phyloP scores from a whole-genome alignment of 1,140 invertebrate species.

The Anoplolepis gracilipes region DNA sequence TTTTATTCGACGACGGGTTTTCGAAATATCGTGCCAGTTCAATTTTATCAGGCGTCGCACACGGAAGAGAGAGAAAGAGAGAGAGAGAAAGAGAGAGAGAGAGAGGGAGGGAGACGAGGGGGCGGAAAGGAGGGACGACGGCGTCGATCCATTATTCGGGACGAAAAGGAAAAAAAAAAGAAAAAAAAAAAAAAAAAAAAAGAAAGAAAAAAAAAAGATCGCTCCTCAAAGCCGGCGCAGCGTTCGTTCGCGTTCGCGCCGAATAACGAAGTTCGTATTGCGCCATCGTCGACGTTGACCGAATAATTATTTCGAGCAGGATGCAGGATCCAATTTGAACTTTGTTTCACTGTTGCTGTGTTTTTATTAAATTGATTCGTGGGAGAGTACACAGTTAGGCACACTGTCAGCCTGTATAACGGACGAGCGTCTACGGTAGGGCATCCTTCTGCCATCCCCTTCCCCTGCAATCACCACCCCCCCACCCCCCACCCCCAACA shows the following conservation, averaged over 20 bases:
- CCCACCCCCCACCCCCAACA: neutral
- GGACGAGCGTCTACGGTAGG: slow-evolving; percentile 16
- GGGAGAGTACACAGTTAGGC: slow-evolving; percentile 34
- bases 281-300: slow-evolving; percentile 23
- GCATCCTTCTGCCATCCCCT: neutral
- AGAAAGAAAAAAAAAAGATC: slow-evolving; percentile 33
- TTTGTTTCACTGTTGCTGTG: slow-evolving; percentile 38
- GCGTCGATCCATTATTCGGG: slow-evolving; percentile 65
- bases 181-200: neutral
- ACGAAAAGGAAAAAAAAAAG: slow-evolving; percentile 1
- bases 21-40: slow-evolving; percentile 44
- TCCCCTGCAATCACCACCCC: neutral
- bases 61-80: neutral
- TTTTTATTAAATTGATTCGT: slow-evolving; percentile 60
- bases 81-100: neutral
- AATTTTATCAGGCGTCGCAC: slow-evolving; percentile 40
- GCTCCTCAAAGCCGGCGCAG: slow-evolving; percentile 32
- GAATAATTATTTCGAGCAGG: slow-evolving; percentile 54
- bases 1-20: slow-evolving; percentile 45
- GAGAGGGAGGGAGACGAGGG: neutral
- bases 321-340: slow-evolving; percentile 53
- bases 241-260: slow-evolving; percentile 13
- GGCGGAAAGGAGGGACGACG: neutral
- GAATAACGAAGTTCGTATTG: slow-evolving; percentile 54
- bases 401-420: slow-evolving; percentile 20